These are phyloP conservation scores for Rhynchotus rufescens DNA, from an alignment of 2,797 vertebrate species.

Conservation along the genomic window DNA sequence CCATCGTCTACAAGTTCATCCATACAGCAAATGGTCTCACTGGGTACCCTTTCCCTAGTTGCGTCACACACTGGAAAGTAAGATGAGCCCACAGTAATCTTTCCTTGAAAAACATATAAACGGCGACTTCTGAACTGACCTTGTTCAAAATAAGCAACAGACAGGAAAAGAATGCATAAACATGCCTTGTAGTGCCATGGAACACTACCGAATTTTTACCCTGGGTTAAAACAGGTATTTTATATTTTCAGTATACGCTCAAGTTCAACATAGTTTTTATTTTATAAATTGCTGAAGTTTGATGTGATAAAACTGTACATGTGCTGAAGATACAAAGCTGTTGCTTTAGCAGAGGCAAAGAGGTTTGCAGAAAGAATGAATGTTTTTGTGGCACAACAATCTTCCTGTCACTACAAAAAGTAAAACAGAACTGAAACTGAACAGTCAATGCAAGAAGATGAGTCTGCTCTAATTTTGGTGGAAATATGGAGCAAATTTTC, in stretches of 20 bases:
- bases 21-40: constrained; percentile 74
- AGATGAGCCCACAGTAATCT: constrained; percentile 69
- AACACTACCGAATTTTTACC: background rate
- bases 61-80: constrained; percentile 70
- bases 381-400: background rate
- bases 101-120: constrained; percentile 52
- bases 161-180: constrained; percentile 28
- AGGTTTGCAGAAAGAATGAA: background rate
- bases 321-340: background rate
- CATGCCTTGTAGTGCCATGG: background rate
- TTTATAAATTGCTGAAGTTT: background rate
- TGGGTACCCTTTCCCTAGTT: constrained; percentile 70
- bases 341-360: background rate
- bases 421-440: background rate
- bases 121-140: constrained; percentile 54
- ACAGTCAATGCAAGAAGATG: background rate
- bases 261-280: background rate
- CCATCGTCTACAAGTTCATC: constrained; percentile 76
- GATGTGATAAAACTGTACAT: background rate
- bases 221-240: background rate
- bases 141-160: background rate
- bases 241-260: background rate
- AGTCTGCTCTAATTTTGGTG: background rate
- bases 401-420: background rate
- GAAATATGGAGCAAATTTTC: background rate